These are phyloP conservation scores for Shargacucullia verbasci DNA, from an alignment of 2,888 invertebrate genomes.

Conservation along the genomic window DNA sequence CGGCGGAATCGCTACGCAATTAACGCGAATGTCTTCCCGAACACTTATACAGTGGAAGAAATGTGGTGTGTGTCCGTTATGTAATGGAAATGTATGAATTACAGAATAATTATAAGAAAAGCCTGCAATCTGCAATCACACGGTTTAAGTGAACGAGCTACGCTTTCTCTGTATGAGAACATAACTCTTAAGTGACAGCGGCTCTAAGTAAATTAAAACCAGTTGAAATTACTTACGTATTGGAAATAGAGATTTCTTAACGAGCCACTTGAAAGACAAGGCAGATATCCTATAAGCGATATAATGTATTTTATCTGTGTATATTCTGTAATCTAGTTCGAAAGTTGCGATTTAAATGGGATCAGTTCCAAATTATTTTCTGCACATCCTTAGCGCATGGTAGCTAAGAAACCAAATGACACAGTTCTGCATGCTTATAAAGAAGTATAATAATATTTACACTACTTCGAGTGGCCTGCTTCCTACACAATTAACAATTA, in stretches of 20 bases:
- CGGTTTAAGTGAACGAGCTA: slow-evolving; percentile 24
- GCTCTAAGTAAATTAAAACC: slow-evolving; percentile 21
- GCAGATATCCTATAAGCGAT: neutral
- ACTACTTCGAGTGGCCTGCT: slow-evolving; percentile 63
- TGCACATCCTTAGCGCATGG: neutral
- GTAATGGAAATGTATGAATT: slow-evolving; percentile 50
- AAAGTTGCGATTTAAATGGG: neutral
- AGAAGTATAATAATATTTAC: slow-evolving; percentile 35
- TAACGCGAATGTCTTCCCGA: slow-evolving; percentile 76
- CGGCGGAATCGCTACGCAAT: slow-evolving; percentile 75
- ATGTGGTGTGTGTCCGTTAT: slow-evolving; percentile 42
- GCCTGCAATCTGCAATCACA: slow-evolving; percentile 29
- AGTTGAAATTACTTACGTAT: slow-evolving; percentile 37
- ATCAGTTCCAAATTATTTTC: too few relatives aligned
- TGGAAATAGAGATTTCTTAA: slow-evolving; percentile 31
- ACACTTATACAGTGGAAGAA: slow-evolving; percentile 45
- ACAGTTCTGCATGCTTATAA: slow-evolving; percentile 29
- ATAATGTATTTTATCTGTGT: too few relatives aligned
- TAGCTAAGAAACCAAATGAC: slow-evolving; percentile 30
- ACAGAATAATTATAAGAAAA: slow-evolving; percentile 44
- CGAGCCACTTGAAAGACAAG: slow-evolving; percentile 3
- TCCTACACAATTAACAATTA: slow-evolving; percentile 74
- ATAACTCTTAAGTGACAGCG: slow-evolving; percentile 28
- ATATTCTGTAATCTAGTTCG: neutral
- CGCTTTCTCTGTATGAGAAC: slow-evolving; percentile 48